Evolutionary conservation across 2,113 vertebrate genomes (phyloP), one percentile per base, ranked within the genome.

Genomic region (Ariopsis seemanni): DNA sequence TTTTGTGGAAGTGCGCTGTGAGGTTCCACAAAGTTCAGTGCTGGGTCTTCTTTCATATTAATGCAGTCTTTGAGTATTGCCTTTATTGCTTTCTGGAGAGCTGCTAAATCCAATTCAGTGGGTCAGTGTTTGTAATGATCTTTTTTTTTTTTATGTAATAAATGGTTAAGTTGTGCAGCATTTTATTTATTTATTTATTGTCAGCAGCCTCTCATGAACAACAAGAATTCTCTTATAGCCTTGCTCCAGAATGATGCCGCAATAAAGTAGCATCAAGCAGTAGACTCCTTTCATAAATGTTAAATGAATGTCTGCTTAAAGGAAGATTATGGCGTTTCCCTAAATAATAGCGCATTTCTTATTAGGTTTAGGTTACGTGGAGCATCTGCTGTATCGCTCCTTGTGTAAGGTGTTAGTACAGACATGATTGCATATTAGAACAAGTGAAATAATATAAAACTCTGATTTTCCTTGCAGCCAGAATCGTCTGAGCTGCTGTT

Each of bases 11-110:
- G 20, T 22, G 57, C 50, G 30, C 7, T 69, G 5, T 25, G 82
- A 85, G 34, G 42, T 85, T 48, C 83, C 87, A 34, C 63, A 74
- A 20, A 79, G 53, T 63, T 88, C 17, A 62, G 4, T 81, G 3
- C 30, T 63, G 27, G n/a, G 67, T 65, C 78, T 18, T 48, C 12
- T 27, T 1, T 82, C 58, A 65, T 48, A 34, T 2, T 67, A 5
- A 20, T n/a, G 42, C 34, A 71, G 30, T 63, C 17, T 62, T 42
- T 4, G 9, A 30, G 22, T 20, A 53, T 27, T 52, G 58, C 25
- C 7, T 50, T 62, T 9, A 52, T 63, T 62, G 52, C 53, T 80
- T 80, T 34, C 10, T 7, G 1, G 75, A 55, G 22, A 20, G 5
- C 4, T 25, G 20, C 74, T 77, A n/a, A 77, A 52, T 77, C 74